Conservation (phyloP, 2,113 vertebrate genomes). For the Pithys albifrons region DNA sequence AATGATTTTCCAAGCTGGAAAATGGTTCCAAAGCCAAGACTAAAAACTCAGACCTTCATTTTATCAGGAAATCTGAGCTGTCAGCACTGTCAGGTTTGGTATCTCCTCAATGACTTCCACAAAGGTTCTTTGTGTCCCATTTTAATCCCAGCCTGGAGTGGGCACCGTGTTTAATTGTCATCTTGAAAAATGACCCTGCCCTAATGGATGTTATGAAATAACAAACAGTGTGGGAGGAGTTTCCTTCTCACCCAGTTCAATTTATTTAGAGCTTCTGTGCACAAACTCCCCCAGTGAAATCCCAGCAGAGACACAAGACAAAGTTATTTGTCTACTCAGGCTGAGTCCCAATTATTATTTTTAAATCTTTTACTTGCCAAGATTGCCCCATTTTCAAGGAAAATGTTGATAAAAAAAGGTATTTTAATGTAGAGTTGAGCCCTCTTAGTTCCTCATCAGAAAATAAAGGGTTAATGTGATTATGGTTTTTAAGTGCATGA, state of each 20-base stretch:
- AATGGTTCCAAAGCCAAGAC: background rate
- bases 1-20: background rate
- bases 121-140: background rate
- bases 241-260: background rate
- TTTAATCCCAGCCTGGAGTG: background rate
- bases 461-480: background rate
- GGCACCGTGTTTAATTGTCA: background rate
- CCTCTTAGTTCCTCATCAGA: background rate
- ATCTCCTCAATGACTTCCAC: background rate
- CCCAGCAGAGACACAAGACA: background rate
- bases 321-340: background rate
- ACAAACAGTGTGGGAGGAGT: background rate
- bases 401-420: background rate
- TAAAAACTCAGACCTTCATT: background rate
- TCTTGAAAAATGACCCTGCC: background rate
- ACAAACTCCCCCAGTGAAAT: background rate
- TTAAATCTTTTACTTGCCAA: background rate
- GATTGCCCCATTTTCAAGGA: background rate
- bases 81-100: background rate
- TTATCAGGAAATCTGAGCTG: background rate
- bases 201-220: background rate
- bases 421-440: background rate
- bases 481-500: background rate
- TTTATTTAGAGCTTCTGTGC: background rate
- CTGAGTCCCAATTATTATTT: background rate